These are phyloP conservation scores for Chrosomus eos DNA, from an alignment of 2,797 vertebrate genomes.

Conservation along the genomic window DNA sequence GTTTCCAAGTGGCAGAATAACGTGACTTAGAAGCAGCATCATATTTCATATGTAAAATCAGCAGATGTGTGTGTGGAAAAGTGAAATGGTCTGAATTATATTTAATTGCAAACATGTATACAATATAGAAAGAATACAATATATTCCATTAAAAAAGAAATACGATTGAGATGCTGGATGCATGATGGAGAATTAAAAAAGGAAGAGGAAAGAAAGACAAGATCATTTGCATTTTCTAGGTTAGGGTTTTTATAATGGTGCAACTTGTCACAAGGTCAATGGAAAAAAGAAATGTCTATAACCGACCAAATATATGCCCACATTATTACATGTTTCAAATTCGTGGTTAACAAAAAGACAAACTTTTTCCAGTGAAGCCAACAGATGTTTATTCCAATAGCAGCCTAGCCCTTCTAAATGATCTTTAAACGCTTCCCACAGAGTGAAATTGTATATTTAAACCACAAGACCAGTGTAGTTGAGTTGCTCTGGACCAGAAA, in stretches of 20 bases:
- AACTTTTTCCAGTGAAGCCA: constrained; percentile 30
- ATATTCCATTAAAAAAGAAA: not conserved
- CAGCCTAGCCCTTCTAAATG: constrained; percentile 26
- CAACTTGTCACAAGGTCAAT: constrained; percentile 5
- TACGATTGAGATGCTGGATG: not conserved
- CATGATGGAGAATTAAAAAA: not conserved
- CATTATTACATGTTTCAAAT: constrained; percentile 11
- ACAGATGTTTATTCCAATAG: constrained; percentile 46
- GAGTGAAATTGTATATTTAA: constrained; percentile 12
- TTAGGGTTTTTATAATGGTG: constrained; percentile 10
- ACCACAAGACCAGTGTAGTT: constrained; percentile 28
- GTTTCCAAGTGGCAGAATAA: constrained; percentile 2
- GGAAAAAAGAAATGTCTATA: constrained; percentile 16
- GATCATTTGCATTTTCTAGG: constrained; percentile 8
- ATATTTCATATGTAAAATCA: not conserved
- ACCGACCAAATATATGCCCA: not conserved
- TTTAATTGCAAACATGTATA: constrained; percentile 5
- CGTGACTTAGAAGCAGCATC: constrained; percentile 3
- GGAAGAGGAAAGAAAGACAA: not conserved
- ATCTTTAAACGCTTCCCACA: constrained; percentile 9
- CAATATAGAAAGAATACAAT: not conserved
- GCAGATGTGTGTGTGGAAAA: not conserved
- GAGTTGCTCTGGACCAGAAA: constrained; percentile 14
- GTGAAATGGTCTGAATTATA: not conserved
- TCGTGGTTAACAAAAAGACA: constrained; percentile 14